phyloP scores from a whole-genome alignment of 37 sponge, comb jelly and placozoan genomes.

The Cliona cf. orientalis region DNA sequence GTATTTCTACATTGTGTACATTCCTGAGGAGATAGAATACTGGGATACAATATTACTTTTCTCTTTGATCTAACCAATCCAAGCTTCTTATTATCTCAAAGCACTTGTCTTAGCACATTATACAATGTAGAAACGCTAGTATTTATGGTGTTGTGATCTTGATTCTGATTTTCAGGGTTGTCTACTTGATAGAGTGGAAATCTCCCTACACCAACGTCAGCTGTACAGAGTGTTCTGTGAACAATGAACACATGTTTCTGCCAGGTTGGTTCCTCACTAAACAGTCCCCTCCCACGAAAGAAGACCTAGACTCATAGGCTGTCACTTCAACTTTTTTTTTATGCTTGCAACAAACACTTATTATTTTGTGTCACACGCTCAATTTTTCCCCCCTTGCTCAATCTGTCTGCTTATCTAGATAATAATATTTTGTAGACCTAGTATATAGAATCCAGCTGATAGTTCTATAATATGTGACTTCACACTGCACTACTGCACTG shows the following conservation, averaged over 20 bases:
- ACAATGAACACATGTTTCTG: conserved; percentile 56
- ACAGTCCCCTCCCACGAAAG: conserved; percentile 10
- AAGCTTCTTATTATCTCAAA: neutral
- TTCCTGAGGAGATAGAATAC: neutral
- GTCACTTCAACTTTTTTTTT: neutral
- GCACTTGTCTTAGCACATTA: neutral
- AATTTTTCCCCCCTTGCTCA: too few species aligned
- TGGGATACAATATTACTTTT: neutral
- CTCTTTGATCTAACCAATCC: neutral
- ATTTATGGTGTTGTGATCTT: too few species aligned
- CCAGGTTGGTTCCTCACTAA: conserved; percentile 72
- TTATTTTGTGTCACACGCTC: too few species aligned
- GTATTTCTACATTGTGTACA: neutral
- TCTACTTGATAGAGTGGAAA: conserved; percentile 75
- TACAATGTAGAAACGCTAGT: too few species aligned
- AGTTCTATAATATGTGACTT: too few species aligned
- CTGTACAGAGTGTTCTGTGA: conserved; percentile 26
- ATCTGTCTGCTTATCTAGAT: too few species aligned
- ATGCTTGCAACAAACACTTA: too few species aligned
- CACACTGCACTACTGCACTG: too few species aligned
- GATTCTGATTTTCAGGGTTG: conserved; percentile 65
- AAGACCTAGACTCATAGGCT: neutral
- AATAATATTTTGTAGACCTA: too few species aligned
- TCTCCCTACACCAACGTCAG: conserved; percentile 64
- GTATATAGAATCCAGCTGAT: too few species aligned